Conservation (phyloP, 2,888 invertebrate genomes). For the Rhopalosiphum nymphaeae region DNA sequence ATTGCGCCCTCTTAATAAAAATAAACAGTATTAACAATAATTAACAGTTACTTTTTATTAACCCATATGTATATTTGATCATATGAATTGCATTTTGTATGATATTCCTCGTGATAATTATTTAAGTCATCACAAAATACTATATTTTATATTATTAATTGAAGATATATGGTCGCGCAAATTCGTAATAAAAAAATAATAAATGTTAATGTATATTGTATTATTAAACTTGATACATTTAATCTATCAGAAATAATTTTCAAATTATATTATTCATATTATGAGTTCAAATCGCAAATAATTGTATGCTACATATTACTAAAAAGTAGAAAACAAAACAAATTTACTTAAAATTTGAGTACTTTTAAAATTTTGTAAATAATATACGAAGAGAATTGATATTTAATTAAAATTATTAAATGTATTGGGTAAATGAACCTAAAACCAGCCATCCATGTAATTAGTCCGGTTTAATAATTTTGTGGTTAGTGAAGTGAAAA, state of each 20-base stretch:
- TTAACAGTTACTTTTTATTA: too few relatives aligned
- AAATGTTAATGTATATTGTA: background rate
- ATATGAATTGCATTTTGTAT: too few relatives aligned
- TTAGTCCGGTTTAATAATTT: background rate
- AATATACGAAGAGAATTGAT: slow-evolving; percentile 10
- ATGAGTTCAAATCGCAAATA: background rate
- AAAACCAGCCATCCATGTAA: background rate
- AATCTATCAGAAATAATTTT: background rate
- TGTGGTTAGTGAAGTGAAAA: background rate
- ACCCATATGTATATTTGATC: too few relatives aligned
- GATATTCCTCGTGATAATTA: too few relatives aligned
- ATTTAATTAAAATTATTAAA: background rate
- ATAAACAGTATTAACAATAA: too few relatives aligned
- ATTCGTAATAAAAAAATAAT: background rate
- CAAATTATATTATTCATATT: background rate
- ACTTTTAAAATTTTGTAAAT: background rate
- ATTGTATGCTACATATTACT: too few relatives aligned
- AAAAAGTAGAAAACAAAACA: background rate
- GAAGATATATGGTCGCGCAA: background rate
- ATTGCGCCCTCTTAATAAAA: too few relatives aligned
- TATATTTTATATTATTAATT: too few relatives aligned
- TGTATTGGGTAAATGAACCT: slow-evolving; percentile 19
- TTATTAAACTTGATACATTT: background rate
- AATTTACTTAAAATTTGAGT: background rate
- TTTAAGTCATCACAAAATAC: too few relatives aligned